Base-by-base conservation (phyloP, 2,113 vertebrate genomes). In the Neodontobutis hainanensis region DNA sequence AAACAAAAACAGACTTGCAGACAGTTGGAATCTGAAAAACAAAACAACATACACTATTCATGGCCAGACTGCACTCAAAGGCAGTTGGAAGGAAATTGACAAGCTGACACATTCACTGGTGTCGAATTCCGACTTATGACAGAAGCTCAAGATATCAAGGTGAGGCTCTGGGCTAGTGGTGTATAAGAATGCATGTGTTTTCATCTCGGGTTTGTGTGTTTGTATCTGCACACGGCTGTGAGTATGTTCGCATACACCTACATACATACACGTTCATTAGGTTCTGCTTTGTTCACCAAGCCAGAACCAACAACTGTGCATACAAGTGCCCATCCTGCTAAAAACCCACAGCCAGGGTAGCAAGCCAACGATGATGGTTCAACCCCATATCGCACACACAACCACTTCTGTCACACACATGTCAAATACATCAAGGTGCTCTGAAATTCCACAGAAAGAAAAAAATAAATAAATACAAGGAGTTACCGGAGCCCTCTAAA, bases 401-500 rank as follows among this genome's bases (percentile, higher is more conserved):
- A 91, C 87, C 74, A 75, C 68, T 85, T 86, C 93, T 92, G 93
- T 94, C 95, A 95, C 87, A 80, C 88, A 85, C 72, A 82, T 95
- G 94, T 94, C 95, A 95, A 94, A 96, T 93, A 85, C 90, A 94
- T 94, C 95, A 94, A 94, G 89, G 87, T 77, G 66, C 88, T 94
- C 92, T 90, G 89, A 94, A 92, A 95, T 95, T 93, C 89, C 92
- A 90, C 90, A 89, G 82, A 78, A 79, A 90, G 80, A 36, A 46
- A 36, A 46, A 46, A 70, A 76, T 70, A 84, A 85, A 80, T 44
- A 70, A 52, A 77, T 84, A 65, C 88, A 84, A 80, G 80, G 73
- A 79, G 82, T 85, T 85, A 81, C 78, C 66, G 66, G 74, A 75
- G 86, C 83, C 82, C 74, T 87, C 80, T 90, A 76, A 70, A 85